phyloP scores from a whole-genome alignment of 64 coral and sea anemone species.

The Pocillopora damicornis region DNA sequence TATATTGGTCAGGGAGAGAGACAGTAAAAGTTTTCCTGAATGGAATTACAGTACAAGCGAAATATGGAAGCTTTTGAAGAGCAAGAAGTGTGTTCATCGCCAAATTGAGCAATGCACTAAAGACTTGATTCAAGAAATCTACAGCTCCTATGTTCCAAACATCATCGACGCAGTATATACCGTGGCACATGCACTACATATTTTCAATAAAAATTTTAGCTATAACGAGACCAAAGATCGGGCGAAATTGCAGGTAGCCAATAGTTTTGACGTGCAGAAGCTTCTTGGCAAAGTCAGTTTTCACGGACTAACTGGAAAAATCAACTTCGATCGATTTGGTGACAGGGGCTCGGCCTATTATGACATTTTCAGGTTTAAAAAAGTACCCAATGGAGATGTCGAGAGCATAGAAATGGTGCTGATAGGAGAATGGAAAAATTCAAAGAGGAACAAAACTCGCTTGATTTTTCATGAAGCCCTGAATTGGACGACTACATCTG shows the following conservation, averaged over 20 bases:
- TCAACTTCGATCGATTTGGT: constrained; percentile 24
- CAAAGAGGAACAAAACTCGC: not conserved
- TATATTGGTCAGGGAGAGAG: not conserved
- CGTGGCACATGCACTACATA: constrained; percentile 52
- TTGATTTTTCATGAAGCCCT: not conserved
- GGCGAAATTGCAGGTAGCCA: not conserved
- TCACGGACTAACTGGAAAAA: constrained; percentile 27
- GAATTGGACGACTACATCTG: not conserved
- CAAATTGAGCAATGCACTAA: not conserved
- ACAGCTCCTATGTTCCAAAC: constrained; percentile 34
- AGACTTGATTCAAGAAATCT: constrained; percentile 1
- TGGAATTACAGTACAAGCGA: constrained; percentile 41
- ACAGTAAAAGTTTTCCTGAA: not conserved
- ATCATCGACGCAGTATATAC: constrained; percentile 66
- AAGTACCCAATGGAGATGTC: not conserved
- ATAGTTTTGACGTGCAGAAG: not conserved
- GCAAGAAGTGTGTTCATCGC: not conserved
- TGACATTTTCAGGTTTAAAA: constrained; percentile 28
- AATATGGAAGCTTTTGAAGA: constrained; percentile 2
- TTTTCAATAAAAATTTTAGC: constrained; percentile 10
- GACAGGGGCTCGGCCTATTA: constrained; percentile 16
- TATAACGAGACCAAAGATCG: not conserved
- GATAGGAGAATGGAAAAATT: not conserved
- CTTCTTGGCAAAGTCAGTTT: constrained; percentile 11
- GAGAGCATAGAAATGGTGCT: not conserved